Evolutionary conservation across 2,113 vertebrate species (phyloP).

Genomic region (Engystomops pustulosus): DNA sequence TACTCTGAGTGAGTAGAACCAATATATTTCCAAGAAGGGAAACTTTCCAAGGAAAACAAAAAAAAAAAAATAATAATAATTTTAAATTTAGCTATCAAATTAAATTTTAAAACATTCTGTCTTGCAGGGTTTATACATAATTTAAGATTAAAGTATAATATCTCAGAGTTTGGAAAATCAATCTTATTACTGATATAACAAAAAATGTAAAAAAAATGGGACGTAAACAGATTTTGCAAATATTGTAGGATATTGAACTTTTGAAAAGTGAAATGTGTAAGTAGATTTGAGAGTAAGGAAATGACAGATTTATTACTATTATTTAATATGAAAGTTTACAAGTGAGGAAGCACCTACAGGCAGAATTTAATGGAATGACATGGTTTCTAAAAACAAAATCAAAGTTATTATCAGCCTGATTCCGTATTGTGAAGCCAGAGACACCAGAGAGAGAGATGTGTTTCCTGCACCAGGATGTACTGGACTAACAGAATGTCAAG

Average conservation of each 20-base stretch:
- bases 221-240: not conserved
- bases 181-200: not conserved
- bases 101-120: too few species aligned
- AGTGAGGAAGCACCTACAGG: not conserved
- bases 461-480: too few species aligned
- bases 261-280: not conserved
- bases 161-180: not conserved
- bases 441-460: too few species aligned
- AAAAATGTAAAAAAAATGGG: not conserved
- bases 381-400: not conserved
- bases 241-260: not conserved
- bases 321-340: not conserved
- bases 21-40: too few species aligned
- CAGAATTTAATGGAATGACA: not conserved
- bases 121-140: not conserved
- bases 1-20: too few species aligned
- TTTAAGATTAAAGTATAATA: not conserved
- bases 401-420: too few species aligned
- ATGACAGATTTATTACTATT: constrained; percentile 4
- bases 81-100: too few species aligned
- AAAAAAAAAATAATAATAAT: too few species aligned
- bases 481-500: too few species aligned
- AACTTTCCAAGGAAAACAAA: too few species aligned
- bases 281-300: constrained; percentile 14
- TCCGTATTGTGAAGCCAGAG: too few species aligned